Evolutionary conservation across 2,888 invertebrate genomes (phyloP).

Genomic region (Limenitis camilla): DNA sequence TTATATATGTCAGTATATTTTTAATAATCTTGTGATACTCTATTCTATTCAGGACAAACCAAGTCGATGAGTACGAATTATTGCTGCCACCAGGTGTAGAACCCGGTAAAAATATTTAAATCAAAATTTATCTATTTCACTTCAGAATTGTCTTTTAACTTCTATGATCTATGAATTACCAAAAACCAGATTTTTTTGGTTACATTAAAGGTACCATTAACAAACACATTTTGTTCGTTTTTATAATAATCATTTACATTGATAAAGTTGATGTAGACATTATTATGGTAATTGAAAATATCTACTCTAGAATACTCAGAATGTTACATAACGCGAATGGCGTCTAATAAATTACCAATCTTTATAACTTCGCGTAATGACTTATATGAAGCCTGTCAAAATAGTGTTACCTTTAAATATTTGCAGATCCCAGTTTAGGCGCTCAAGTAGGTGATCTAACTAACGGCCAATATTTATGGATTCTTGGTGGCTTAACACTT

Average conservation of each 20-base stretch:
- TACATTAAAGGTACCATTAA: too few species aligned
- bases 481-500: conserved; percentile 49
- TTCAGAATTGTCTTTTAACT: neutral
- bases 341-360: too few species aligned
- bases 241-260: too few species aligned
- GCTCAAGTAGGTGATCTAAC: conserved; percentile 48
- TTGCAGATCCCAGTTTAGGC: conserved; percentile 45
- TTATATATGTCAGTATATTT: neutral
- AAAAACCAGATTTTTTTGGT: too few species aligned
- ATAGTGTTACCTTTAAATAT: neutral
- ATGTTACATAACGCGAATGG: too few species aligned
- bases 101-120: conserved; percentile 39
- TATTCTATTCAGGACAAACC: conserved; percentile 48
- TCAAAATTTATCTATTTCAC: conserved; percentile 1
- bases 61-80: conserved; percentile 46
- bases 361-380: too few species aligned
- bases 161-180: too few species aligned
- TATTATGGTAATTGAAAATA: neutral
- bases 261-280: neutral
- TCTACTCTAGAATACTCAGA: neutral
- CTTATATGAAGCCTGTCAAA: too few species aligned
- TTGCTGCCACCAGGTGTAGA: conserved; percentile 36
- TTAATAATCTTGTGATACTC: neutral
- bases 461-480: conserved; percentile 47
- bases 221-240: too few species aligned